Evolutionary conservation across 2,113 vertebrate genomes (phyloP).

Genomic region (Marcusenius ussheri): DNA sequence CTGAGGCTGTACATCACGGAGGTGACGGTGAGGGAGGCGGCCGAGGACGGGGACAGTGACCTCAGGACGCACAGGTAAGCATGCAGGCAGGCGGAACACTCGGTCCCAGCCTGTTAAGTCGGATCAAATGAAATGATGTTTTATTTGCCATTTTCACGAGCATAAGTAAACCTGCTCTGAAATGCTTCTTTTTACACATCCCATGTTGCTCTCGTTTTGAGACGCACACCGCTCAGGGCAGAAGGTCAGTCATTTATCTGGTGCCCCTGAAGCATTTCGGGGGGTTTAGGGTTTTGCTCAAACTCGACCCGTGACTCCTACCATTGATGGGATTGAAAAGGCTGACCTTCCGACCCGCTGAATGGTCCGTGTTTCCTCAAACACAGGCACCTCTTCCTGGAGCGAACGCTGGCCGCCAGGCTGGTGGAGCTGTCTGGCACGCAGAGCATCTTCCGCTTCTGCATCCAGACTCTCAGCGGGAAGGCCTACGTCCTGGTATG

Average conservation of each 20-base stretch:
- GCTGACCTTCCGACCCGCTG: background rate
- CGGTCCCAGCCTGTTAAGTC: conserved; percentile 15
- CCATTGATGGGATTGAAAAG: background rate
- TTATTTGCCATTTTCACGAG: background rate
- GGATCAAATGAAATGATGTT: background rate
- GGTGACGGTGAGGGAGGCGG: conserved; percentile 62
- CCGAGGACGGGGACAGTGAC: conserved; percentile 46
- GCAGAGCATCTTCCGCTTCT: conserved; percentile 82
- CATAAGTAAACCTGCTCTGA: background rate
- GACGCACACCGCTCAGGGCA: background rate
- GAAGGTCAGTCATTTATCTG: background rate
- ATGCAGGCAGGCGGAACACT: background rate
- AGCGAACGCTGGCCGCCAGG: conserved; percentile 66
- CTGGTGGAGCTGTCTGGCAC: conserved; percentile 70
- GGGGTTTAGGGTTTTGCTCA: background rate
- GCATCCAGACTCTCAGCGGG: conserved; percentile 70
- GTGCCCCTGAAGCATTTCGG: background rate
- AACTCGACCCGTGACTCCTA: background rate
- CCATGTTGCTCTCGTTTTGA: background rate
- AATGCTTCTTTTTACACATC: background rate
- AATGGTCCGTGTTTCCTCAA: conserved; percentile 2
- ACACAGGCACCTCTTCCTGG: conserved; percentile 73
- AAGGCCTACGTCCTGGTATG: conserved; percentile 79
- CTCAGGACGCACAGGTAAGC: conserved; percentile 45
- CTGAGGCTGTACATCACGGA: conserved; percentile 84